phyloP scores from a whole-genome alignment of 1,140 invertebrate genomes.

The Hirudo medicinalis region DNA sequence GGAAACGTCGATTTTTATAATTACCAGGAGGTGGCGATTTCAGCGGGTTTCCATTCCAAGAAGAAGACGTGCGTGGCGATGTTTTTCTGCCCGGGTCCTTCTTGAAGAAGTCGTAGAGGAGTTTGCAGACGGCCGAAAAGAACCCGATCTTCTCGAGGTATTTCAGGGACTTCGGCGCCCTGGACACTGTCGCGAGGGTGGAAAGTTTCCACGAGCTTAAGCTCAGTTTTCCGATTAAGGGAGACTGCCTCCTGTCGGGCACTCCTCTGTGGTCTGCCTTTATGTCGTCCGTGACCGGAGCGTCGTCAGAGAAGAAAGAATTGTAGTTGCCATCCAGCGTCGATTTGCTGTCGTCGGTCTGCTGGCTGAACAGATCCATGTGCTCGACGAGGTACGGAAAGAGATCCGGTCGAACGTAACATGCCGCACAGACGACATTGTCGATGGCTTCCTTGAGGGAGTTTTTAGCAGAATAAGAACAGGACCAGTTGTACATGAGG shows the following conservation, averaged over 20 bases:
- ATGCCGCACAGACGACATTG: conserved; percentile 65
- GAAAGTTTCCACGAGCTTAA: conserved; percentile 31
- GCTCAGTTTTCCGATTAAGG: conserved; percentile 27
- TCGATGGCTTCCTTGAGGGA: conserved; percentile 64
- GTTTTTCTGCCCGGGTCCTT: no score
- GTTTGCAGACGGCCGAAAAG: no score
- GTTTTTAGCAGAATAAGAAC: conserved; percentile 48
- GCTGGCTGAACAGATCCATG: conserved; percentile 49
- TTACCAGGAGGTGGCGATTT: no score
- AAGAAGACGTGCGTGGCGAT: no score
- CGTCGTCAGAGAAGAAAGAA: conserved; percentile 39
- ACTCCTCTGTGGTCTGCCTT: conserved; percentile 20
- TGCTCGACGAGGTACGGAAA: conserved; percentile 59
- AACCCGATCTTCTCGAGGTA: no score
- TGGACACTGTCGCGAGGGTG: conserved; percentile 7
- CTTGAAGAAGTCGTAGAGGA: no score
- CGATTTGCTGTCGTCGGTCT: conserved; percentile 10
- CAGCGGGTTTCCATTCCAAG: no score
- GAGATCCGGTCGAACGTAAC: conserved; percentile 61
- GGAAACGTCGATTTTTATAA: no score
- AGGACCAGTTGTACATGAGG: conserved; percentile 61
- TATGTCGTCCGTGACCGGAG: conserved; percentile 18
- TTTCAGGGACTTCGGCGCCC: conserved; percentile 19
- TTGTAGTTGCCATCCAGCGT: conserved; percentile 57
- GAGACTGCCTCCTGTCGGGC: conserved; percentile 17